Evolutionary conservation across 2,113 vertebrate species (phyloP), one percentile per base, ranked within the genome.

Genomic region (Cettia cetti): DNA sequence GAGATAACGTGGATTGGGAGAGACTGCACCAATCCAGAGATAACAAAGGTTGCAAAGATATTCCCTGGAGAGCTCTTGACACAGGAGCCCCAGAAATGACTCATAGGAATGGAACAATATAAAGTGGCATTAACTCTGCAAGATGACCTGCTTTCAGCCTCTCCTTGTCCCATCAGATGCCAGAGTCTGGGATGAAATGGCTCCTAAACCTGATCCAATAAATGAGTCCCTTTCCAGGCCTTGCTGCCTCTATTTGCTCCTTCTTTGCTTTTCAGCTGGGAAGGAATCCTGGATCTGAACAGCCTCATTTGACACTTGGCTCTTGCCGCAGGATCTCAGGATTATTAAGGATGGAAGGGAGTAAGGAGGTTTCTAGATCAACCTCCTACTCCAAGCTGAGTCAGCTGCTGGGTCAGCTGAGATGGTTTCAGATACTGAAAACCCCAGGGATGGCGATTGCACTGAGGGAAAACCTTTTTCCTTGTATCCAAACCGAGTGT

Each of bases 361-460:
- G 40, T 57, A 10, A 8, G 42, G 42, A 95, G n/a, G 14, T 74
- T 76, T 86, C 71, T 35, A n/a, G 30, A 42, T 82, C 71, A 93
- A 4, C 18, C 37, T 94, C 70, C 74, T 37, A 22, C 75, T 90
- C 47, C 4, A 7, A 37, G 3, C 22, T 76, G 65, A 37, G 40
- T 71, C 85, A 95, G 28, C 61, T 92, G 8, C 45, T 57, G 68
- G n/a, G 59, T 93, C 82, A 90, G 33, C 65, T 42, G 39, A 50
- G 30, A 10, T 54, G 18, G 16, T 61, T 91, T 57, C 42, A 74
- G 37, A 23, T 11, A 4, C 23, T 54, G 54, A 59, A 95, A 95
- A 61, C 7, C 13, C 21, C 28, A 42, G 18, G 44, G 20, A 27
- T 6, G 12, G 9, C 1, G 1, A 31, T 1, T 53, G 7, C 20